Evolutionary conservation across 2,113 vertebrate genomes (phyloP).

Genomic region (Atlantisia rogersi): DNA sequence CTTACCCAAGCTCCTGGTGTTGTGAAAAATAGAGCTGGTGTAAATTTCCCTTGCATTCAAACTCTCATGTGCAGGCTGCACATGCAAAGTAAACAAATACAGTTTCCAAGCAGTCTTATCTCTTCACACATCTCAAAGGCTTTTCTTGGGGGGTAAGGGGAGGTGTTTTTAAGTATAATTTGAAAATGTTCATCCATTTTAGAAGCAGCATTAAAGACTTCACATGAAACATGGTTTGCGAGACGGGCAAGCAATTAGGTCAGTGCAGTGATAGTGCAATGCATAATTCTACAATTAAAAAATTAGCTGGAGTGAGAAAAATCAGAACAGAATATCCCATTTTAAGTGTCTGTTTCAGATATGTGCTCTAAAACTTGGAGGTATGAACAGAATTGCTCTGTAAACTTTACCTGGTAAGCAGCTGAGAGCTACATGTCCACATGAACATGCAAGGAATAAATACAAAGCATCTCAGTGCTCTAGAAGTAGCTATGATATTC

Average conservation of each 20-base stretch:
- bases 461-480: neutral
- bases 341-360: neutral
- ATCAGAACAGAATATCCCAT: neutral
- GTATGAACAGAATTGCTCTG: neutral
- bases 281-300: neutral
- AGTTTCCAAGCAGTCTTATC: conserved; percentile 3
- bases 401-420: neutral
- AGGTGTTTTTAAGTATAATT: conserved; percentile 37
- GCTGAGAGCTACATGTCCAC: neutral
- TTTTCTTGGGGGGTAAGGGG: neutral
- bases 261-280: neutral
- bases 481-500: neutral
- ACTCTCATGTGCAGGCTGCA: neutral
- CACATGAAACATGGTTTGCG: conserved; percentile 23
- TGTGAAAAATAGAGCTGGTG: neutral
- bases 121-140: neutral
- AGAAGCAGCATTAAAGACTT: conserved; percentile 51
- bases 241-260: neutral
- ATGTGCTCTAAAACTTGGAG: neutral
- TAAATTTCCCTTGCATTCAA: conserved; percentile 16
- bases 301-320: neutral
- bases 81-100: neutral
- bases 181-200: conserved; percentile 38
- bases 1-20: neutral
- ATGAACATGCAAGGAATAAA: neutral